A percentile compares a stretch with the other conserved stretches of the same genome.
These are phyloP conservation scores for Conus ventricosus DNA, from an alignment of 1,140 invertebrate genomes.

Conservation along the genomic window DNA sequence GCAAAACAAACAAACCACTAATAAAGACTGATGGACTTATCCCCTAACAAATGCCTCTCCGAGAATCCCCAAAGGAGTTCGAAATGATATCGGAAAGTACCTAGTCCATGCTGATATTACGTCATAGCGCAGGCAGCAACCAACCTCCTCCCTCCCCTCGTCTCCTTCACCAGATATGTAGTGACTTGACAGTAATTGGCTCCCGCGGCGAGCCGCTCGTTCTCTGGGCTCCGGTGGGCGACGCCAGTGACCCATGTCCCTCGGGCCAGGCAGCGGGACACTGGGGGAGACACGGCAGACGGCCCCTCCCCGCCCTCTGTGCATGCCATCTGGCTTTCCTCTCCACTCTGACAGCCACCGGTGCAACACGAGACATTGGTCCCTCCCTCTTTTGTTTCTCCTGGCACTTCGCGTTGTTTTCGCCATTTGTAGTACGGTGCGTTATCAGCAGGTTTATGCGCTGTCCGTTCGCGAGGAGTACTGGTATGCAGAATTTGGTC, in stretches of 20 bases:
- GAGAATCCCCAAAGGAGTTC: too few species aligned
- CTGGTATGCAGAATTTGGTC: background rate
- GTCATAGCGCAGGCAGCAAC: background rate
- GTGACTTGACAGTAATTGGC: slow-evolving; percentile 12
- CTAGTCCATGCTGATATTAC: background rate
- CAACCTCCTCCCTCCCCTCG: background rate
- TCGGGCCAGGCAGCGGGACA: background rate
- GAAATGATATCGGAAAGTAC: too few species aligned
- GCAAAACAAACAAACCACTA: background rate
- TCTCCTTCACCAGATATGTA: background rate
- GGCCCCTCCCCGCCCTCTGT: background rate
- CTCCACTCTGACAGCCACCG: background rate
- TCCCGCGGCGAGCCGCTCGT: background rate
- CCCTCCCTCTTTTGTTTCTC: background rate
- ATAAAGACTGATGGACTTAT: too few species aligned
- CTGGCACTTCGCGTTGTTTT: background rate
- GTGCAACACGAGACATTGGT: background rate
- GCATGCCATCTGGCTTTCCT: background rate
- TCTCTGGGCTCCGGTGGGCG: background rate
- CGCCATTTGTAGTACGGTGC: background rate
- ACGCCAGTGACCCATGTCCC: background rate
- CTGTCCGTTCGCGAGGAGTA: background rate
- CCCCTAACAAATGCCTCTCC: too few species aligned
- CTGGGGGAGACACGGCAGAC: background rate
- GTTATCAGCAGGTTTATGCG: background rate